Evolutionary conservation across 2,113 vertebrate genomes (phyloP).

Genomic region (Chunga burmeisteri): DNA sequence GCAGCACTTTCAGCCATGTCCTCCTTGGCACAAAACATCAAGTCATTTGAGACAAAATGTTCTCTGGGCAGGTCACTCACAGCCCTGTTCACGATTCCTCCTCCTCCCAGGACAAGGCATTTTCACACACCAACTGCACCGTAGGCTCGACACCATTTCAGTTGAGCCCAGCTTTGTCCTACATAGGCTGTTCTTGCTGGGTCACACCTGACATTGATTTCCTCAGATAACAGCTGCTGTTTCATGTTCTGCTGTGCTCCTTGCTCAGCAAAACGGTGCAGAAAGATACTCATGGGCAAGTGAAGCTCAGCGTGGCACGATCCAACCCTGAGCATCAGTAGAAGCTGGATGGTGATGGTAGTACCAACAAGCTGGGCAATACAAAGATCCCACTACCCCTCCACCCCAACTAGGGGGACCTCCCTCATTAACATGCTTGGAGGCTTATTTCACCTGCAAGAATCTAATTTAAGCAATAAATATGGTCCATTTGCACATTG

Average conservation of each 20-base stretch:
- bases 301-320: not conserved
- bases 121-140: not conserved
- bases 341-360: not conserved
- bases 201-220: slow-evolving; percentile 63
- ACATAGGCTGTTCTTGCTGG: slow-evolving; percentile 40
- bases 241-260: not conserved
- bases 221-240: slow-evolving; percentile 39
- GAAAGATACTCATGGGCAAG: not conserved
- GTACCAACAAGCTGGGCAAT: not conserved
- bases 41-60: not conserved
- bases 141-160: not conserved
- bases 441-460: not conserved
- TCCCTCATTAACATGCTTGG: not conserved
- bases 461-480: not conserved
- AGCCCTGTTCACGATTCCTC: not conserved
- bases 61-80: not conserved
- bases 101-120: not conserved
- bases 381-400: not conserved
- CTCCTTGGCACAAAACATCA: not conserved
- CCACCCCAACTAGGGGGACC: not conserved
- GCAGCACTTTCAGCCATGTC: not conserved
- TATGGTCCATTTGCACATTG: not conserved
- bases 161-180: slow-evolving; percentile 47
- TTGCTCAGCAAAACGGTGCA: not conserved
- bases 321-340: not conserved